Evolutionary conservation across 2,888 invertebrate species (phyloP), one percentile per base, ranked within the genome.

Genomic region (Drosophila setosimentum): DNA sequence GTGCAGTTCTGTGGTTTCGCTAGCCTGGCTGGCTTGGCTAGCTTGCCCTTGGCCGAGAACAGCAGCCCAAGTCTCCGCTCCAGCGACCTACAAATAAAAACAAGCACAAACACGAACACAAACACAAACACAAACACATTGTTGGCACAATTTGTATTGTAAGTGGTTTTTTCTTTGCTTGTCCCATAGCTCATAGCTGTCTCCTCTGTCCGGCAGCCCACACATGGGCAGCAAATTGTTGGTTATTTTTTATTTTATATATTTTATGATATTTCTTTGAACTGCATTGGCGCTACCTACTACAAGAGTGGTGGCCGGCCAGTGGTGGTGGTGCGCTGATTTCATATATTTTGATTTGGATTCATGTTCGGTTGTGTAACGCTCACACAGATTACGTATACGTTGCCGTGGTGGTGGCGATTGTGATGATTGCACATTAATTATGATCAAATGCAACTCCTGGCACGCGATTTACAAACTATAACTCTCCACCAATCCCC

Each of bases 381-480:
- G 58, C 37, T 48, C 50, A 21, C 16, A 37, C 18, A 68, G 51
- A 67, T 73, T 69, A 53, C 69, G 69, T 63, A 67, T 76, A 77
- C 77, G 81, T 8, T n/a, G n/a, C 18, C 55, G 61, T 21, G 68
- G 48, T 63, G 51, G 48, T 59, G 67, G 50, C 49, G n/a, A 58
- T 30, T 50, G 24, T 29, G 33, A 37, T 32, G 42, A 49, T 55
- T 35, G 71, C 68, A 62, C 81, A 83, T 77, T 80, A 73, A 83
- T 78, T 83, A 83, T 73, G 65, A 65, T 50, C 45, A 49, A 68
- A 58, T 66, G 58, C 59, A 65, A 57, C 49, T 71, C 49, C 64
- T 45, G 66, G 53, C 64, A 67, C 65, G 65, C 80, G 61, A 71
- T 50, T 24, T 53, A 30, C 55, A 57, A 45, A 45, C 67, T 57